Evolutionary conservation across 1,140 invertebrate species (phyloP), one percentile per base, ranked within the genome.

Genomic region (Dreissena rostriformis): DNA sequence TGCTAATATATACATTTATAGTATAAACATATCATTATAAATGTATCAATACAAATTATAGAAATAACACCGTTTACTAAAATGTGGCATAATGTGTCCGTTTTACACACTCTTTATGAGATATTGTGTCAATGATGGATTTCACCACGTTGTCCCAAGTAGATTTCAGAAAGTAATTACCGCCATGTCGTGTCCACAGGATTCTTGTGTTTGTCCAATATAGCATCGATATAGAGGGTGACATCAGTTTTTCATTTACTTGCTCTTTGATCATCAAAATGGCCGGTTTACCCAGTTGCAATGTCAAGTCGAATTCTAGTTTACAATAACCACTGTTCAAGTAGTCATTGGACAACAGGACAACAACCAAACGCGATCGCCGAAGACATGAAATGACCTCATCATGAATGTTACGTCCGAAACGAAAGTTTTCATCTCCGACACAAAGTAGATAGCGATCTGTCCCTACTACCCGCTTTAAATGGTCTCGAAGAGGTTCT

Each of bases 191-290:
- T 51, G 8, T 72, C 70, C 70, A 72, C 15, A 72, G 15, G 24
- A 72, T 72, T 52, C 70, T 2, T 5, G 49, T 52, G 12, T 29
- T 72, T 52, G 22, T 67, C 4, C 29, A 11, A 29, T 67, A 67
- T 24, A 67, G 24, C 24, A 28, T 52, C 15, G 19, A 2, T 17
- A 72, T 51, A 14, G 28, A 19, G 7, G 39, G 70, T 29, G 39
- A 17, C 70, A 72, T 72, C 7, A 51, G 28, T 15, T 72, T 2
- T 10, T 19, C 24, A 12, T 72, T 52, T 72, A 72, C 70, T 19
- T 72, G 19, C 6, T 51, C 70, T n/a, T 28, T 72, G 14, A 72
- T 6, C 65, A 67, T 72, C 70, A 72, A 51, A 11, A 72, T 24
- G 12, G 51, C 26, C 19, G 70, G 70, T 52, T 72, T 72, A 39